Evolutionary conservation across 2,888 invertebrate genomes (phyloP), one percentile per base, ranked within the genome.

Genomic region (Auanema sp.): DNA sequence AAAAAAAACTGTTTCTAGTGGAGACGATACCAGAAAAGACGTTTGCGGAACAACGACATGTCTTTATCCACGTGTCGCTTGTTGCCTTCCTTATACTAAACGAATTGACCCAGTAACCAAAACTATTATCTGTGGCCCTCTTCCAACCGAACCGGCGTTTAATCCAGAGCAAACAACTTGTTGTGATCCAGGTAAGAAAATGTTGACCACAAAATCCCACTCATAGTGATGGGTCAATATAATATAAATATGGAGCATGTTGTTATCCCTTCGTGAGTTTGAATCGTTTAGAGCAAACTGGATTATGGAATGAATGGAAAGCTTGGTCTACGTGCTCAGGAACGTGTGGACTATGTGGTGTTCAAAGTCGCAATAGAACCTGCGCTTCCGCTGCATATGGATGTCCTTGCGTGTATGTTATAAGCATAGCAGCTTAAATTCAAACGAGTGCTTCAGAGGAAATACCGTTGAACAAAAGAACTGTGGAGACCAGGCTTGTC

Each of bases 141-240:
- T 65, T 8, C 58, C 69, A 18, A 23, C 42, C 8, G 60, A 41
- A 4, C 62, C 69, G 5, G 50, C 40, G 14, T 64, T 65, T 44
- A 61, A 55, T 25, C 60, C 65, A n/a, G 66, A 69, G n/a, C 64
- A 64, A 33, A 72, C 72, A 8, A 69, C 67, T 41, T 72, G 72
- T 52, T 72, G 72, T 47, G 67, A 67, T 54, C 72, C 72, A 55
- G 65, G 68, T 68, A n/a, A n/a, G n/a, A n/a, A n/a, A n/a, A n/a
- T n/a, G n/a, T n/a, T n/a, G n/a, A n/a, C n/a, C n/a, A n/a, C n/a
- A n/a, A n/a, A n/a, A n/a, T n/a, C n/a, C n/a, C n/a, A n/a, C n/a
- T n/a, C n/a, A n/a, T n/a, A n/a, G n/a, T n/a, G n/a, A n/a, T n/a
- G n/a, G n/a, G n/a, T n/a, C n/a, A n/a, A n/a, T n/a, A n/a, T n/a